These are phyloP conservation scores for Aphelinus certus DNA, from an alignment of 1,140 invertebrate genomes.

Conservation along the genomic window DNA sequence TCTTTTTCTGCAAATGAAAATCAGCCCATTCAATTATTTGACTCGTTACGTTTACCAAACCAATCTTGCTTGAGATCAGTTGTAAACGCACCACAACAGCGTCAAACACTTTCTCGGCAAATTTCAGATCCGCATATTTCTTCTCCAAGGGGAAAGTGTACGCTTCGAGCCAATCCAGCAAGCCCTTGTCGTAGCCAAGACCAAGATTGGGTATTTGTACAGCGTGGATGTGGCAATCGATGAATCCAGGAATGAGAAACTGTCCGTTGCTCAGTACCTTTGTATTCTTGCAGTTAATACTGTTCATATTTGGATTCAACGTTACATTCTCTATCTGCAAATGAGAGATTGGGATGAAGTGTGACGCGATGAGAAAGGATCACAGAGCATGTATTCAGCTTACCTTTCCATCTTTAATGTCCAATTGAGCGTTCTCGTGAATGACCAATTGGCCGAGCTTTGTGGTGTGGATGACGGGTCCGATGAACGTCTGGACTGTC, in stretches of 20 bases:
- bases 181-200: slow-evolving; percentile 78
- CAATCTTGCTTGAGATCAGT: no score
- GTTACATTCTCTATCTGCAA: slow-evolving; percentile 20
- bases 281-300: slow-evolving; percentile 52
- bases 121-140: slow-evolving; percentile 75
- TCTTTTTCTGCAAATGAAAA: slow-evolving; percentile 69
- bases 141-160: slow-evolving; percentile 89
- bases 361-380: no score
- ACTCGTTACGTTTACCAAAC: no score
- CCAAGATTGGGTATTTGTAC: slow-evolving; percentile 88
- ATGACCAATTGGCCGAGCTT: slow-evolving; percentile 52
- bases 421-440: slow-evolving; percentile 61
- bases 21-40: no score
- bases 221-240: slow-evolving; percentile 91
- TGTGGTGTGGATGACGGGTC: slow-evolving; percentile 55
- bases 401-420: slow-evolving; percentile 63
- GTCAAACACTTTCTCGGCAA: slow-evolving; percentile 78
- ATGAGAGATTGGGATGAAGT: no score
- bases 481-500: slow-evolving; percentile 47
- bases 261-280: slow-evolving; percentile 67
- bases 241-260: slow-evolving; percentile 87
- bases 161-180: slow-evolving; percentile 86
- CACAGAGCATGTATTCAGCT: slow-evolving; percentile 6
- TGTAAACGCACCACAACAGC: slow-evolving; percentile 78
- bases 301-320: slow-evolving; percentile 17